Conservation (phyloP, 2,797 vertebrate genomes). For the Sebastes steindachneri region DNA sequence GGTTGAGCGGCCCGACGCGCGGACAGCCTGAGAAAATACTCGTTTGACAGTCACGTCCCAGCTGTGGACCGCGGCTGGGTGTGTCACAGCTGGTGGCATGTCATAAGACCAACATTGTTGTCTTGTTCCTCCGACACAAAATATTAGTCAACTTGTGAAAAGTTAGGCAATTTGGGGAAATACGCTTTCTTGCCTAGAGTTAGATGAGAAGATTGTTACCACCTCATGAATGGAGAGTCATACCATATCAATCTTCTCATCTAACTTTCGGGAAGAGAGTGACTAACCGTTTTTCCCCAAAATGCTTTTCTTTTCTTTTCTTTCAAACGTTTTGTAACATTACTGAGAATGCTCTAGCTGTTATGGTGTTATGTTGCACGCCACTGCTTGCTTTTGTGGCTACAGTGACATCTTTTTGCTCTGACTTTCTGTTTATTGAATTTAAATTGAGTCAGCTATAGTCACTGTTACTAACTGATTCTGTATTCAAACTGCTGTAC, state of each 20-base stretch:
- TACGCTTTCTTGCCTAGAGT: background rate
- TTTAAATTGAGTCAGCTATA: background rate
- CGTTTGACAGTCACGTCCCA: slow-evolving; percentile 20
- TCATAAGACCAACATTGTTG: background rate
- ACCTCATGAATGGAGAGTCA: background rate
- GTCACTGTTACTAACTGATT: background rate
- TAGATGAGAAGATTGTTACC: background rate
- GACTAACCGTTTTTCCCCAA: background rate
- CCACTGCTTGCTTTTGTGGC: background rate
- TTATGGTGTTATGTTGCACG: background rate
- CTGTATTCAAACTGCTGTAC: background rate
- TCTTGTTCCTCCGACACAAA: background rate
- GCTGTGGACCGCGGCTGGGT: background rate
- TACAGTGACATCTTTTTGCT: background rate
- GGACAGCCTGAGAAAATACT: background rate
- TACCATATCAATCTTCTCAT: background rate
- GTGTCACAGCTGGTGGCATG: background rate
- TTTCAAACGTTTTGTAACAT: background rate
- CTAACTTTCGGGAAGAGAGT: background rate
- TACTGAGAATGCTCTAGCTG: background rate
- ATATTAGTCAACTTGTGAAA: background rate
- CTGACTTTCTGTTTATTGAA: background rate
- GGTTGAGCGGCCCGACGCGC: background rate
- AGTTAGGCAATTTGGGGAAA: background rate
- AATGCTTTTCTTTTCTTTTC: background rate